Conservation (phyloP, 2,113 vertebrate species). For the Caranx ignobilis region DNA sequence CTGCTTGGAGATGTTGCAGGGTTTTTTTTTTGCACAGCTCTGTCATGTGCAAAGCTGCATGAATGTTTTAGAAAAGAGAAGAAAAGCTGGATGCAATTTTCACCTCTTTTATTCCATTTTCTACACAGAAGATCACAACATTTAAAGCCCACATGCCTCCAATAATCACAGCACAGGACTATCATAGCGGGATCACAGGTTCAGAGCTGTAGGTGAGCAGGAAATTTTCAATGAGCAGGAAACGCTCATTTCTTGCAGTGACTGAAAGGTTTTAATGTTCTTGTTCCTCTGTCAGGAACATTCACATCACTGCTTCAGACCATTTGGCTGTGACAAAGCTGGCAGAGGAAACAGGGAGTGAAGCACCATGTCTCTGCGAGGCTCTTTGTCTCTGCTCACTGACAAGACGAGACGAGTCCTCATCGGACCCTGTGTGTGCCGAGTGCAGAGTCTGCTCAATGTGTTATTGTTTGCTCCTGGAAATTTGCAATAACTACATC, state of each 20-base stretch:
- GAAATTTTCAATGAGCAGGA: slow-evolving; percentile 6
- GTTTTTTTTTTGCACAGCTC: background rate
- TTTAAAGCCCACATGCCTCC: slow-evolving; percentile 46
- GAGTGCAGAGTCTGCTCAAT: slow-evolving; percentile 6
- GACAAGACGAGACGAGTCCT: slow-evolving; percentile 20
- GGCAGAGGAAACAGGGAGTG: slow-evolving; percentile 8
- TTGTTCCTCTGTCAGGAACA: slow-evolving; percentile 15
- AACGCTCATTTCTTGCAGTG: background rate
- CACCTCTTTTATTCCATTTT: slow-evolving; percentile 10
- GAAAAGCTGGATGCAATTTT: slow-evolving; percentile 2
- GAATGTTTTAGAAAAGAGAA: slow-evolving; percentile 1
- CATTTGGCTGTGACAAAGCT: slow-evolving; percentile 50
- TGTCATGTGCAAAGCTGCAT: background rate
- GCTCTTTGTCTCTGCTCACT: slow-evolving; percentile 31
- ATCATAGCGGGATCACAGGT: background rate
- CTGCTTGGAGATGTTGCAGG: background rate
- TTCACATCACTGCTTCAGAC: slow-evolving; percentile 20
- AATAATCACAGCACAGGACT: background rate
- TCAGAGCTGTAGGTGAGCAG: slow-evolving; percentile 30
- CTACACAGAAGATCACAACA: background rate
- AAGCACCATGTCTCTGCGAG: background rate
- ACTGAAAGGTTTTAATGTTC: slow-evolving; percentile 2
- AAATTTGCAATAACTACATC: background rate
- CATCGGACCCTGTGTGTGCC: background rate
- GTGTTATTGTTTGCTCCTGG: background rate